phyloP scores from a whole-genome alignment of 2,888 invertebrate genomes.

The Phaonia tiefii region DNA sequence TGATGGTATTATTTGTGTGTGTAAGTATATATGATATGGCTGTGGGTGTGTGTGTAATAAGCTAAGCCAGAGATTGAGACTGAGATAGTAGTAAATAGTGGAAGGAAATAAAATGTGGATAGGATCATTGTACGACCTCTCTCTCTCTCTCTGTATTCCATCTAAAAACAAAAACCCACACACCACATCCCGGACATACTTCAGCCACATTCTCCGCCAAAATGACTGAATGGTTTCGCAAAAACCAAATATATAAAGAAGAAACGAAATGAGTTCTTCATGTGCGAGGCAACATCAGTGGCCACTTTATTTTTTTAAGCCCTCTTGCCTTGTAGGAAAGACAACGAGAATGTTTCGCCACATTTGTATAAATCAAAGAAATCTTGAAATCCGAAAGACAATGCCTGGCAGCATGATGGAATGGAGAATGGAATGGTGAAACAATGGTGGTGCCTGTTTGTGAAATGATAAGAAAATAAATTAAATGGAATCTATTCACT shows the following conservation, averaged over 20 bases:
- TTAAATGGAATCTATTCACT: slow-evolving; percentile 21
- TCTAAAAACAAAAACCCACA: background rate
- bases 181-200: background rate
- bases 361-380: slow-evolving; percentile 36
- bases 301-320: background rate
- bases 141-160: background rate
- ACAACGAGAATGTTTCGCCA: background rate
- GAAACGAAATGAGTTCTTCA: background rate
- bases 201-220: background rate
- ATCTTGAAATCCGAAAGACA: slow-evolving; percentile 17
- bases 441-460: slow-evolving; percentile 27
- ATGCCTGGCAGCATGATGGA: background rate
- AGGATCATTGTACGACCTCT: background rate
- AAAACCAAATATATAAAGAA: background rate
- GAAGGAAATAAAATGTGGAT: slow-evolving; percentile 2
- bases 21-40: background rate
- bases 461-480: slow-evolving; percentile 51
- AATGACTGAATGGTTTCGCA: background rate
- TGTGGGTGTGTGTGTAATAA: background rate
- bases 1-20: slow-evolving; percentile 32
- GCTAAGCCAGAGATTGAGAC: background rate
- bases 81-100: background rate
- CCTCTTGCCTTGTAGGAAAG: background rate
- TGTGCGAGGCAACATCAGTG: background rate
- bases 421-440: background rate